Conservation (phyloP, 2,113 vertebrate genomes). For the Xiphias gladius region DNA sequence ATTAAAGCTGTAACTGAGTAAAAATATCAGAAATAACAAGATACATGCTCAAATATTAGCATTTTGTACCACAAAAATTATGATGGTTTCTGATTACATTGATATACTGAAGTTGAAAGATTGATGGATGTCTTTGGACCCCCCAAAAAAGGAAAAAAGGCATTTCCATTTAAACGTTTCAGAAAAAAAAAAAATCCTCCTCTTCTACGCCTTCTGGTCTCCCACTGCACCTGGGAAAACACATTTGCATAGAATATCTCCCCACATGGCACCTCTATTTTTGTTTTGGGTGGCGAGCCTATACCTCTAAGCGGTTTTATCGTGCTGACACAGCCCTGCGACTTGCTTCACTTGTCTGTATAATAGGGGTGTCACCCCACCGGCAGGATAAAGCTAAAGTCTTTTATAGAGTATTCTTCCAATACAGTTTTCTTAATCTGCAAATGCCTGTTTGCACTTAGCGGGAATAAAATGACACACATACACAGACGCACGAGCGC, state of each 20-base stretch:
- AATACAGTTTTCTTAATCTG: conserved; percentile 61
- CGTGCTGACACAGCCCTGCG: conserved; percentile 65
- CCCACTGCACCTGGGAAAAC: conserved; percentile 17
- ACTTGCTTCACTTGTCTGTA: conserved; percentile 76
- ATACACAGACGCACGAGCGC: not conserved
- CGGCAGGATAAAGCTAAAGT: conserved; percentile 44
- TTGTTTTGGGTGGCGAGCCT: conserved; percentile 15
- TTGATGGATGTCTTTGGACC: not conserved
- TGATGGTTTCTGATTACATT: not conserved
- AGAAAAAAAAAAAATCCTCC: not conserved
- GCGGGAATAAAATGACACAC: conserved; percentile 35
- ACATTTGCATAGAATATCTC: conserved; percentile 40
- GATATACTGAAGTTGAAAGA: not conserved
- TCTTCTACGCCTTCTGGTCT: not conserved
- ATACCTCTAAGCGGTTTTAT: conserved; percentile 47
- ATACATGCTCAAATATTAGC: not conserved
- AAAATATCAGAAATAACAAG: not conserved
- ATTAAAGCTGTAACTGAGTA: conserved; percentile 15
- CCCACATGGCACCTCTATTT: conserved; percentile 15
- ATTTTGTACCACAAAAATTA: not conserved
- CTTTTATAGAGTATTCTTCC: conserved; percentile 64
- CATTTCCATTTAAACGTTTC: conserved; percentile 26
- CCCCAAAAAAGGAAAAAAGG: not conserved
- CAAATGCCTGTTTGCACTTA: conserved; percentile 55
- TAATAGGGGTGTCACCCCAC: conserved; percentile 72